A percentile compares a stretch with the other conserved stretches of the same genome.
These are phyloP conservation scores for Chaenocephalus aceratus DNA, from an alignment of 2,113 vertebrate species.

Conservation along the genomic window DNA sequence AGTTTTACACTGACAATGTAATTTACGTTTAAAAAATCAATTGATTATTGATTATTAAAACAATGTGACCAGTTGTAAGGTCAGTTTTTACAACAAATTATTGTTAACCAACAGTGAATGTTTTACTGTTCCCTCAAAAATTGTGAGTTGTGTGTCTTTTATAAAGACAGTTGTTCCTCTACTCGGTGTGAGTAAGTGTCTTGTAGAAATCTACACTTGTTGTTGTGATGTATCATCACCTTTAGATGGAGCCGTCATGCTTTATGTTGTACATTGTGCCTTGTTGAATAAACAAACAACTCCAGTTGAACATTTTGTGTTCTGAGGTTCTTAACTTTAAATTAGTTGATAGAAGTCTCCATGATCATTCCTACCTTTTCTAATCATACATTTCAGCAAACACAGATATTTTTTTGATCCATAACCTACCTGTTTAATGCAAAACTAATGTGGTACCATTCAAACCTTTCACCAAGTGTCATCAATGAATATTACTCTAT, in stretches of 20 bases:
- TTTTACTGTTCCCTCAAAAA: background rate
- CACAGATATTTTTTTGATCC: no score
- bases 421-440: no score
- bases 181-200: slow-evolving; percentile 37
- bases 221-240: slow-evolving; percentile 55
- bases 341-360: no score
- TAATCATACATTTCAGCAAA: no score
- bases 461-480: no score
- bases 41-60: background rate
- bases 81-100: no score
- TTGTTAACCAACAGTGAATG: no score
- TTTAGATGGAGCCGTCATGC: background rate
- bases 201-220: slow-evolving; percentile 46
- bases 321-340: no score
- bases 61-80: background rate
- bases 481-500: background rate
- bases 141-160: slow-evolving; percentile 31
- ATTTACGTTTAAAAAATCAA: background rate
- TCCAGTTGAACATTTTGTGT: background rate
- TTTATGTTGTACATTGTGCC: background rate
- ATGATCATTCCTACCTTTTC: no score
- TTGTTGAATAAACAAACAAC: slow-evolving; percentile 1
- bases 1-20: slow-evolving; percentile 4
- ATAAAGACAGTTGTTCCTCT: slow-evolving; percentile 47
- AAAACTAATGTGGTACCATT: no score